These are phyloP conservation scores for Rhinoptilus africanus DNA, from an alignment of 2,113 vertebrate species.

Conservation along the genomic window DNA sequence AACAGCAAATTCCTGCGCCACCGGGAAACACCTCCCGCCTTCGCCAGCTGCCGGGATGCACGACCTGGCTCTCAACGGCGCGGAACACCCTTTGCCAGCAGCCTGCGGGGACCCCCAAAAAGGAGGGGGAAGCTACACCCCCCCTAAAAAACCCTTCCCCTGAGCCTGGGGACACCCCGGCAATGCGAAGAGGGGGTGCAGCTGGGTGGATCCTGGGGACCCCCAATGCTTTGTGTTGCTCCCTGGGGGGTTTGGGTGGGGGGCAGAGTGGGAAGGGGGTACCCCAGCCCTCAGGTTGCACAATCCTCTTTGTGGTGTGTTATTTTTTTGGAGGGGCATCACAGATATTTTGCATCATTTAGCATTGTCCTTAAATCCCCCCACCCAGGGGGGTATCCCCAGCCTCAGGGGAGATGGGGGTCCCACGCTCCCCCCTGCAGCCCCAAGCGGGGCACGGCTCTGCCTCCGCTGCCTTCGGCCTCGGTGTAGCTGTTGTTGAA, in stretches of 20 bases:
- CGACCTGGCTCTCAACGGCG: neutral
- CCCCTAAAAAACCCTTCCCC: neutral
- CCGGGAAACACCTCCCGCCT: constrained; percentile 30
- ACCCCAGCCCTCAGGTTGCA: neutral
- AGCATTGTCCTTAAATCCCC: neutral
- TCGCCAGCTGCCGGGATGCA: neutral
- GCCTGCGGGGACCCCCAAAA: neutral
- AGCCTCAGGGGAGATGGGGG: neutral
- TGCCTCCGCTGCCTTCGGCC: neutral
- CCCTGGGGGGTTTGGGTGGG: neutral
- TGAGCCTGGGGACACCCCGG: neutral
- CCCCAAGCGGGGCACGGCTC: neutral
- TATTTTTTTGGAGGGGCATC: neutral
- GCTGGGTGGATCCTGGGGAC: neutral
- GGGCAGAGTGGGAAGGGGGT: neutral
- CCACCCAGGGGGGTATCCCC: neutral
- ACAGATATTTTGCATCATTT: neutral
- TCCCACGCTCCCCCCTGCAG: neutral
- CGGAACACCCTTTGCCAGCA: neutral
- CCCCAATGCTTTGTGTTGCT: neutral
- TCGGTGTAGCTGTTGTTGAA: neutral
- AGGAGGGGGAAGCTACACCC: neutral
- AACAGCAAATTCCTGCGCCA: constrained; percentile 2
- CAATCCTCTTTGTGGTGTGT: fast-evolving
- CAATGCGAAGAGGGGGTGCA: neutral